phyloP scores from a whole-genome alignment of 2,113 vertebrate genomes.

The Cygnus atratus region DNA sequence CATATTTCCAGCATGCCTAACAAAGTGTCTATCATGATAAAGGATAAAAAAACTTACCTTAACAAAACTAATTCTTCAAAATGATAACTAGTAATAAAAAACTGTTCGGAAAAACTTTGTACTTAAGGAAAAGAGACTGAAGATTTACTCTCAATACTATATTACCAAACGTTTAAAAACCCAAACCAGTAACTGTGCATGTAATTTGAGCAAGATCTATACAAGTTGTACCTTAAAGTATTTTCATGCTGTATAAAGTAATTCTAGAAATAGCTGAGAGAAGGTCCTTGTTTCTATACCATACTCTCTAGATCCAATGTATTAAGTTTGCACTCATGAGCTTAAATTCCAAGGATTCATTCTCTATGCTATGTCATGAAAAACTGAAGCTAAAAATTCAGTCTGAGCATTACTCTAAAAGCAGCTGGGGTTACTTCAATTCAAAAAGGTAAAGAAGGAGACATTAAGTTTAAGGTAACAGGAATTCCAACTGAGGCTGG shows the following conservation, averaged over 20 bases:
- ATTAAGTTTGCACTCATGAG: background rate
- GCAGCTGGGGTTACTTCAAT: background rate
- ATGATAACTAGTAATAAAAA: background rate
- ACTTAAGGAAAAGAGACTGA: background rate
- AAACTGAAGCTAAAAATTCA: background rate
- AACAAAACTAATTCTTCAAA: background rate
- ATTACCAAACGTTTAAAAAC: background rate
- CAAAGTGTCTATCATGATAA: background rate
- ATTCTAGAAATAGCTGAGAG: background rate
- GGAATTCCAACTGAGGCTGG: background rate
- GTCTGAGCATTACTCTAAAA: background rate
- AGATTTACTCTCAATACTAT: background rate
- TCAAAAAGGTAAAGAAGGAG: background rate
- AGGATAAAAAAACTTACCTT: background rate
- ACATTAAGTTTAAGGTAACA: background rate
- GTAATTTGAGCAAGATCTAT: background rate
- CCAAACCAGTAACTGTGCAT: background rate
- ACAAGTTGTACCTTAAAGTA: background rate
- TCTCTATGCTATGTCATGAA: background rate
- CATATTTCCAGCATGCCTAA: background rate
- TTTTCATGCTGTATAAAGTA: background rate
- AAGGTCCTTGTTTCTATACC: background rate
- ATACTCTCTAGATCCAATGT: background rate
- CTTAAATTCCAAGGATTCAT: background rate
- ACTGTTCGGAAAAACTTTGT: background rate